Base-by-base conservation (phyloP, 1,140 invertebrate genomes). In the Aphidius ervi region DNA sequence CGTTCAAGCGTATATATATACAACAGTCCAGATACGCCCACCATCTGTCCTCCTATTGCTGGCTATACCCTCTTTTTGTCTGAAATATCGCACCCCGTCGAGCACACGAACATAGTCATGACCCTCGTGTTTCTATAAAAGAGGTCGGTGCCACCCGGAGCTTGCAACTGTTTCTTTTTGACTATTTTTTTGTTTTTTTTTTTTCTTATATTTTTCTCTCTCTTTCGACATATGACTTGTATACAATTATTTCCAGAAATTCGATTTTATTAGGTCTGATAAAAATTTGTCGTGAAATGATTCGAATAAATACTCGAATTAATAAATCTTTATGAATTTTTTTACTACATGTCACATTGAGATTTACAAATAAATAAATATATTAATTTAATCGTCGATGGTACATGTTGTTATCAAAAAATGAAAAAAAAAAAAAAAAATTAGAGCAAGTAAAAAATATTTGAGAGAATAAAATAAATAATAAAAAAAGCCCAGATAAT, bases 21-120 rank as follows among this genome's bases (percentile, higher is more conserved):
- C 23, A 31, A 31, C 23, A 31, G 23, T 43, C 55, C 49, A 64
- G 46, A 67, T 63, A 64, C 71, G 71, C 71, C 71, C 70, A 66
- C 71, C 71, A 71, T 73, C 68, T 73, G 71, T 67, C 66, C 65
- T 67, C 63, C 66, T 64, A 53, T 67, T 52, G 60, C 23, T 56
- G 53, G 61, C 63, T 59, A 64, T 61, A 31, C 23, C 23, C 23
- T 59, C 39, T 55, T 55, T n/a, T 5, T 10, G 41, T 40, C 52
- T 40, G 9, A 41, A 40, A 50, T 37, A 57, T 62, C 46, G 47
- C 60, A 62, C 60, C 60, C 60, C 42, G 60, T 43, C 16, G 60
- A 37, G 60, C 57, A 48, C 48, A 50, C 53, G 53, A 54, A 54
- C 52, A 54, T 37, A 31, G 40, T 54, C 52, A 54, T 37, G 40